Base-by-base conservation (phyloP, 1,140 invertebrate species). In the Mycetomoellerius zeteki region DNA sequence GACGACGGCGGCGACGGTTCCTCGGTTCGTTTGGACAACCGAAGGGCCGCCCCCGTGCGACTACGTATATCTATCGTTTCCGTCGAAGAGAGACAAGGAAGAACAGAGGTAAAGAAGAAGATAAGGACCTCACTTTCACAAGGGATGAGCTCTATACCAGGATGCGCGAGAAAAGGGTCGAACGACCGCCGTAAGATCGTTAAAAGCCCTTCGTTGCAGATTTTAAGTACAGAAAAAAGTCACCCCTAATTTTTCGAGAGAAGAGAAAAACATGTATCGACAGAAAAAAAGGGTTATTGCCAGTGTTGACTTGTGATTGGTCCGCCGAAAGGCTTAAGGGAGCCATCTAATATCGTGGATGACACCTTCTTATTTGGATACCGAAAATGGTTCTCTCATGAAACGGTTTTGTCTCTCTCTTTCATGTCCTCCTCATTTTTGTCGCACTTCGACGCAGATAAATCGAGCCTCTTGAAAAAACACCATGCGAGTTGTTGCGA, bases 401-500 rank as follows among this genome's bases (percentile, higher is more conserved):
- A 33, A 50, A 47, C 14, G 54, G 8, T 60, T 60, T 19, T 7
- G 14, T 67, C 65, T 69, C 21, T 27, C 12, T 67, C 19, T 69
- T 30, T 5, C 65, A 1, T 67, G n/a, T 4, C n/a, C 7, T 19
- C 14, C 27, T 12, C 14, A 1, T 47, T 52, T 24, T 47, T 14
- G 10, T 50, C 16, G n/a, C 69, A 47, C n/a, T 75, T 89, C 64
- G 76, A 37, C 67, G 56, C 75, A 84, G 69, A 87, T 90, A 90
- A 90, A 90, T 90, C 67, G 87, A 37, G 60, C 65, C 30, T 72
- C 30, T 75, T 85, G 80, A 89, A 90, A 90, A 89, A 89, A 87
- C 89, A 90, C 71, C 27, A 24, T 30, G 21, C 21, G 56, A 86
- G 69, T 86, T 81, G 60, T 62, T 90, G 80, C 60, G 80, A 75